A percentile compares a stretch with the other conserved stretches of the same genome.
phyloP scores from a whole-genome alignment of 1,140 invertebrate genomes.

The Penaeus indicus region DNA sequence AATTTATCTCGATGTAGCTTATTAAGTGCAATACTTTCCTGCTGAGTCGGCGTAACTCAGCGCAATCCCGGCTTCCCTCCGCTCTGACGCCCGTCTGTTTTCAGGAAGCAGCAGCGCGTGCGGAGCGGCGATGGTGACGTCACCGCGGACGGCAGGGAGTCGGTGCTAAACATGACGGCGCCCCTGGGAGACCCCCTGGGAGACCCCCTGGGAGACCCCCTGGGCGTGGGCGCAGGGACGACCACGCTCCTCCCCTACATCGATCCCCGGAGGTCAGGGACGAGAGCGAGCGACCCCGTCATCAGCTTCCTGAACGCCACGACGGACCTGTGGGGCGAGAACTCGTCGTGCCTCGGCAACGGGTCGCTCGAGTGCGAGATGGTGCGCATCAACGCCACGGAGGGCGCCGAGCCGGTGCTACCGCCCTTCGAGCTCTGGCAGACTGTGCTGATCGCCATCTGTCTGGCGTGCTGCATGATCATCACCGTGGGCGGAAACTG shows the following conservation, averaged over 20 bases:
- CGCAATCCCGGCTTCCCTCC: no score
- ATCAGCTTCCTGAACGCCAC: constrained; percentile 46
- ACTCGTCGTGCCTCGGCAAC: constrained; percentile 53
- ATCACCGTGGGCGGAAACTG: constrained; percentile 96
- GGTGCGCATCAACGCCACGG: constrained; percentile 44
- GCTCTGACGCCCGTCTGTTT: constrained; percentile 66
- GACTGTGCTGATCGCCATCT: constrained; percentile 89
- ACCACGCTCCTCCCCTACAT: constrained; percentile 53
- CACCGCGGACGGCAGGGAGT: constrained; percentile 40
- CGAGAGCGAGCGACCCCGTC: constrained; percentile 46
- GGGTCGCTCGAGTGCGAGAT: constrained; percentile 45
- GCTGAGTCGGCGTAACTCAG: no score
- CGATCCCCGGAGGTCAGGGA: constrained; percentile 36
- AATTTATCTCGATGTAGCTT: no score
- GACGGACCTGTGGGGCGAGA: constrained; percentile 53
- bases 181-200: constrained; percentile 46
- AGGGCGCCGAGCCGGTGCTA: constrained; percentile 51
- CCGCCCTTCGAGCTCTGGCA: constrained; percentile 92
- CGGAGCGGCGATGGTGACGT: constrained; percentile 48
- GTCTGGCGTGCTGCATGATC: constrained; percentile 88
- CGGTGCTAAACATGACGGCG: constrained; percentile 52
- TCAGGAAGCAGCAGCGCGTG: constrained; percentile 63
- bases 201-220: constrained; percentile 48
- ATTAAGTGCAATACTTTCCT: no score
- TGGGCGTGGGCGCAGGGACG: constrained; percentile 34